phyloP scores from a whole-genome alignment of 2,113 vertebrate genomes.

The Bothrops jararaca region DNA sequence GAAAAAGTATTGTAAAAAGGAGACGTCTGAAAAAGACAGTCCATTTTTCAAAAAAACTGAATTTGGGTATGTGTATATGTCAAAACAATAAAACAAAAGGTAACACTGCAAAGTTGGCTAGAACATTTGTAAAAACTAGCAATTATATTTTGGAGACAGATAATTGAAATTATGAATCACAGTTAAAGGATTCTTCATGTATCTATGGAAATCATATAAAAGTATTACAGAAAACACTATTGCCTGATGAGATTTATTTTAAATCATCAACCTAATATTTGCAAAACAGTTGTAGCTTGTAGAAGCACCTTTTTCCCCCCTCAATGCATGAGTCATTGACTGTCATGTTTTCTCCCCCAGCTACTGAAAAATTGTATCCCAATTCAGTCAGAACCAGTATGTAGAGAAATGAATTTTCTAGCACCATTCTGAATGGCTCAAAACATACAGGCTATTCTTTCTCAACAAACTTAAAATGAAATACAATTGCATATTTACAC shows the following conservation, averaged over 20 bases:
- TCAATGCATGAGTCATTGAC: slow-evolving; percentile 48
- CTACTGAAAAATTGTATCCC: slow-evolving; percentile 51
- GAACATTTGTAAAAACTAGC: slow-evolving; percentile 72
- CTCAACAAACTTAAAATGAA: slow-evolving; percentile 57
- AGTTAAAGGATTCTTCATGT: slow-evolving; percentile 74
- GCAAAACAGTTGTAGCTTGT: slow-evolving; percentile 67
- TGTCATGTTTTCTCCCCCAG: slow-evolving; percentile 16
- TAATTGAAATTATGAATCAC: slow-evolving; percentile 67
- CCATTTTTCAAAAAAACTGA: slow-evolving; percentile 74
- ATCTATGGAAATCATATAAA: slow-evolving; percentile 69
- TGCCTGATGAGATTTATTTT: slow-evolving; percentile 67
- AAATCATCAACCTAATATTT: slow-evolving; percentile 59
- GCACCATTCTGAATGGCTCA: slow-evolving; percentile 62
- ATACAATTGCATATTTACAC: slow-evolving; percentile 64
- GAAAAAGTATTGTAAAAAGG: slow-evolving; percentile 82
- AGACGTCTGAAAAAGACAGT: slow-evolving; percentile 78
- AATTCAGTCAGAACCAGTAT: slow-evolving; percentile 50
- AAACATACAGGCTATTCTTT: slow-evolving; percentile 63
- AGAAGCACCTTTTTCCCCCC: slow-evolving; percentile 63
- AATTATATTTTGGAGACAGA: slow-evolving; percentile 72
- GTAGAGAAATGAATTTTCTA: slow-evolving; percentile 59
- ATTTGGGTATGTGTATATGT: slow-evolving; percentile 59
- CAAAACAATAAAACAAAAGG: slow-evolving; percentile 70
- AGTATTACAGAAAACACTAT: slow-evolving; percentile 61
- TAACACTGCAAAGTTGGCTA: slow-evolving; percentile 78